Percentiles rank a stretch among this genome's conserved stretches.
These are phyloP conservation scores for Saturnia japonica DNA, from an alignment of 2,888 invertebrate genomes.

Conservation along the genomic window DNA sequence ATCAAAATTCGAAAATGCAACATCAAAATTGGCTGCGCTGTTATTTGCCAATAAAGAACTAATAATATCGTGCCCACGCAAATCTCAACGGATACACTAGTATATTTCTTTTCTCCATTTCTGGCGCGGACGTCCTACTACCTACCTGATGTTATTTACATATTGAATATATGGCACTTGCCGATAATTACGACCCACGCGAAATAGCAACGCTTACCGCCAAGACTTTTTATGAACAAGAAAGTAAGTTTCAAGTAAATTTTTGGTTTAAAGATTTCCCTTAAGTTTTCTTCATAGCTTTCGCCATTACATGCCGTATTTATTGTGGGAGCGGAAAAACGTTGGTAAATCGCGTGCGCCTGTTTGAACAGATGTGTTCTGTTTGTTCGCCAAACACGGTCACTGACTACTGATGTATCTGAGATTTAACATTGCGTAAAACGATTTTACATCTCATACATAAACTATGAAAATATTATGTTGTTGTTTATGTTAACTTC, in stretches of 20 bases:
- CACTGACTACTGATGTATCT: conserved; percentile 45
- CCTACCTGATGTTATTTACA: conserved; percentile 62
- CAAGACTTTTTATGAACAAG: conserved; percentile 15
- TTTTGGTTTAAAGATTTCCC: conserved; percentile 35
- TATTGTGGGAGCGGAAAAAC: conserved; percentile 47
- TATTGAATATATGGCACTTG: conserved; percentile 54
- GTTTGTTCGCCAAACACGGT: conserved; percentile 59
- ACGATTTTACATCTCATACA: conserved; percentile 39
- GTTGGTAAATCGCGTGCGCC: conserved; percentile 47
- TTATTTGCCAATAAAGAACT: conserved; percentile 32
- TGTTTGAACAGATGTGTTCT: conserved; percentile 60
- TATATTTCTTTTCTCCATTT: conserved; percentile 76
- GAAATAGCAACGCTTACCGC: conserved; percentile 32
- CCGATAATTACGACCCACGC: conserved; percentile 58
- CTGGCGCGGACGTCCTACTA: conserved; percentile 75
- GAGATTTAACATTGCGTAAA: conserved; percentile 55
- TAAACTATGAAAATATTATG: conserved; percentile 16
- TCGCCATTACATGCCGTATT: conserved; percentile 47
- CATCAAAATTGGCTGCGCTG: conserved; percentile 15
- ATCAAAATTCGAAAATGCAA: conserved; percentile 19
- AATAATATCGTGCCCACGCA: conserved; percentile 60
- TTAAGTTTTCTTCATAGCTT: conserved; percentile 41
- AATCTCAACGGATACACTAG: conserved; percentile 68
- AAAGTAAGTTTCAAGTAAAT: conserved; percentile 26
- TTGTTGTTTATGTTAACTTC: neutral